Base-by-base conservation (phyloP, 2,113 vertebrate genomes). In the Myiopsitta monachus region DNA sequence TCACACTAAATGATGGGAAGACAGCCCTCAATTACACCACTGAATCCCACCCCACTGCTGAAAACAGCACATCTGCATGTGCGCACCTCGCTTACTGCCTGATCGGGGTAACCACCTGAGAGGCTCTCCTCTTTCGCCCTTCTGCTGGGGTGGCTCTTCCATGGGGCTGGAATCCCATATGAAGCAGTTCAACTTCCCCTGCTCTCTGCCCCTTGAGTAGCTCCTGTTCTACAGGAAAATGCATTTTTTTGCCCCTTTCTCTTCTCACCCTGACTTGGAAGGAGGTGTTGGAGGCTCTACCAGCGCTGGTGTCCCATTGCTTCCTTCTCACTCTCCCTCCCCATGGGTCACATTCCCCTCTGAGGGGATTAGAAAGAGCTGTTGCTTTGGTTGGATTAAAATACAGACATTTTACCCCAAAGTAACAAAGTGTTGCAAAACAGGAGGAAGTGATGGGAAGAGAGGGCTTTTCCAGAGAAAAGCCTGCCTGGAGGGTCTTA, bases 1-100 rank as follows among this genome's bases (percentile, higher is more conserved):
- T 96, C 88, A 92, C 88, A 66, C 88, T 52, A 93, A 88, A 72
- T 44, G 61, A 68, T 82, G 83, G 77, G 64, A 92, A 95, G 86
- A 84, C 64, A 95, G 8, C 62, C 52, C 90, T 88, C 5, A 27
- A 23, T 87, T 61, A 63, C 74, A 73, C 27, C 57, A 68, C 7
- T 11, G 39, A 87, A 79, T 86, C 66, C 69, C 73, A 72, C 46
- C 64, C 64, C 47, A 24, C 44, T 77, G 72, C 18, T 90, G 76
- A 47, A 83, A 86, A 68, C 30, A 88, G 30, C 64, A 55, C 4
- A 19, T 90, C 41, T 36, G 49, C 26, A 33, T 59, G 31, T 7
- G 2, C 47, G 38, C 0, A 1, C 47, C 79, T 76, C 36, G 14
- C 54, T 89, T 18, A 18, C 59, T 61, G 33, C 73, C 62, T 24